phyloP scores from a whole-genome alignment of 1,140 invertebrate genomes.

The Magallana angulata region DNA sequence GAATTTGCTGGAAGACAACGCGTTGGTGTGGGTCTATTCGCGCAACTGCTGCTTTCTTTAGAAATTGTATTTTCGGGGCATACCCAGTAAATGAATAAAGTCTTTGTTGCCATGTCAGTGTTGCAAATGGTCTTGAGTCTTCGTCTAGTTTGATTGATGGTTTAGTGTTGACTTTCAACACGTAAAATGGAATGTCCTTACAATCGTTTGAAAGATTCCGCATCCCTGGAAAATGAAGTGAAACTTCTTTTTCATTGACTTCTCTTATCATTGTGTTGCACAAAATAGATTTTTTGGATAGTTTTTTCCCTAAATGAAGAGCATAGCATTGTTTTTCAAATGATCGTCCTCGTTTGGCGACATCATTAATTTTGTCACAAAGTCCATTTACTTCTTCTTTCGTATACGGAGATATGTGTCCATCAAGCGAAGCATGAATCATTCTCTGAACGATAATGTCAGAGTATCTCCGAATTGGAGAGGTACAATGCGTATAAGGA shows the following conservation, averaged over 20 bases:
- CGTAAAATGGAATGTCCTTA: slow-evolving; percentile 39
- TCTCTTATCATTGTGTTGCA: slow-evolving; percentile 40
- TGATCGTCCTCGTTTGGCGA: slow-evolving; percentile 39
- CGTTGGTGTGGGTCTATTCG: slow-evolving; percentile 53
- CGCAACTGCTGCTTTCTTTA: background rate
- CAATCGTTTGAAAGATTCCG: slow-evolving; percentile 40
- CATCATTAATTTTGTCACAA: slow-evolving; percentile 56
- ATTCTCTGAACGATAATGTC: slow-evolving; percentile 75
- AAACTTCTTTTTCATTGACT: slow-evolving; percentile 51
- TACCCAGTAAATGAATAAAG: slow-evolving; percentile 43
- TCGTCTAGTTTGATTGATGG: slow-evolving; percentile 29
- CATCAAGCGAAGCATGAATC: slow-evolving; percentile 57
- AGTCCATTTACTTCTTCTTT: slow-evolving; percentile 52
- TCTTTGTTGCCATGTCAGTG: slow-evolving; percentile 47
- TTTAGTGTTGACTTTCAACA: slow-evolving; percentile 46
- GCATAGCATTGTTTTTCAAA: slow-evolving; percentile 54
- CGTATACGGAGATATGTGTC: slow-evolving; percentile 49
- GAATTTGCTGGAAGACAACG: slow-evolving; percentile 23
- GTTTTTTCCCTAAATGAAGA: slow-evolving; percentile 31
- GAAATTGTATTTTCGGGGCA: slow-evolving; percentile 4
- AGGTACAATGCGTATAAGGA: slow-evolving; percentile 78
- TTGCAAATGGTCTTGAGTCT: slow-evolving; percentile 13
- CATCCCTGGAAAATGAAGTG: slow-evolving; percentile 41
- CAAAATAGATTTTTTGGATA: slow-evolving; percentile 30
- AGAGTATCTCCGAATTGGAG: slow-evolving; percentile 78